phyloP scores from a whole-genome alignment of 1,140 invertebrate species.

The Drosophila bocqueti region DNA sequence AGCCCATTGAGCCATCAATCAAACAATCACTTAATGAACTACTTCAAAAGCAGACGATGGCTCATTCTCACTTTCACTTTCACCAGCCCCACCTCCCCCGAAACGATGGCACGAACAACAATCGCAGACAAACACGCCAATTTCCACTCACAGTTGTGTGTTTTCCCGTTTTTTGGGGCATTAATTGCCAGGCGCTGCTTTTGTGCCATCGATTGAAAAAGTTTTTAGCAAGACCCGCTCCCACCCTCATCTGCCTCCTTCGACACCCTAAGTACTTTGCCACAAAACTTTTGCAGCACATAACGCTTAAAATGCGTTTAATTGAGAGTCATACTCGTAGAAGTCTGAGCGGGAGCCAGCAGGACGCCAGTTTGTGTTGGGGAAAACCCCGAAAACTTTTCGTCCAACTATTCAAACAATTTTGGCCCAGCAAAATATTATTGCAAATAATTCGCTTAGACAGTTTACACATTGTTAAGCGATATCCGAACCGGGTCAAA shows the following conservation, averaged over 20 bases:
- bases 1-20: slow-evolving; percentile 59
- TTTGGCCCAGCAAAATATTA: slow-evolving; percentile 56
- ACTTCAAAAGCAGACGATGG: slow-evolving; percentile 61
- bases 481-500: slow-evolving; percentile 45
- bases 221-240: slow-evolving; percentile 30
- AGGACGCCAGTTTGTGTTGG: slow-evolving; percentile 6
- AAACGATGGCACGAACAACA: slow-evolving; percentile 47
- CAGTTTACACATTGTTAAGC: slow-evolving; percentile 58
- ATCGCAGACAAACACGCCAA: slow-evolving; percentile 53
- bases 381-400: slow-evolving; percentile 36
- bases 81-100: not conserved
- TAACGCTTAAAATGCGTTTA: slow-evolving; percentile 64
- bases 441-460: slow-evolving; percentile 65
- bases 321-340: slow-evolving; percentile 47
- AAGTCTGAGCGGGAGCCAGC: not conserved
- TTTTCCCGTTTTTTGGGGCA: slow-evolving; percentile 37
- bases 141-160: slow-evolving; percentile 50
- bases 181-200: slow-evolving; percentile 53
- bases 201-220: slow-evolving; percentile 73
- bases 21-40: slow-evolving; percentile 80
- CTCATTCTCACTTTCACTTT: slow-evolving; percentile 8
- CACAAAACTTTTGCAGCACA: slow-evolving; percentile 47
- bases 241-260: not conserved
- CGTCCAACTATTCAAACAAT: slow-evolving; percentile 35
- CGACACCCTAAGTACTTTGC: slow-evolving; percentile 28